These are phyloP conservation scores for Meda fulgida DNA, from an alignment of 2,797 vertebrate genomes.

Conservation along the genomic window DNA sequence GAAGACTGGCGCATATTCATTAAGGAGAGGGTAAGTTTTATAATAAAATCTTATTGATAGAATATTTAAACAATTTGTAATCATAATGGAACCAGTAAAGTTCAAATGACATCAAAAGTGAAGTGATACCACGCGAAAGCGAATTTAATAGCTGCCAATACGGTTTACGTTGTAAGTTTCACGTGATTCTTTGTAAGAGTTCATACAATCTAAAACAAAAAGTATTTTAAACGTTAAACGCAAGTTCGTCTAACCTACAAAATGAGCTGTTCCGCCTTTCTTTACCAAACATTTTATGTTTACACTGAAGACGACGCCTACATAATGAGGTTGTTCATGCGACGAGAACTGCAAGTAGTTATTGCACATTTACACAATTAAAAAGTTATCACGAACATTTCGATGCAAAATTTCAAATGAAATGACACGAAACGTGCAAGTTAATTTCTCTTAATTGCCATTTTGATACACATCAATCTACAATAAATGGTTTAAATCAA, in stretches of 20 bases:
- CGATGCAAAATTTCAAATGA: background rate
- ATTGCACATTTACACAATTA: background rate
- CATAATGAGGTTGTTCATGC: background rate
- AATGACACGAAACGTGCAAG: background rate
- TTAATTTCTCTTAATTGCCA: background rate
- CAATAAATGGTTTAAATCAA: background rate
- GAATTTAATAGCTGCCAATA: background rate
- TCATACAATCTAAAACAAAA: background rate
- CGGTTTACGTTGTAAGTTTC: background rate
- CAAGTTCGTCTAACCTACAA: background rate
- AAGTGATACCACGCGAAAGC: background rate
- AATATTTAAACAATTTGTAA: background rate
- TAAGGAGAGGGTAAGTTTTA: constrained; percentile 19
- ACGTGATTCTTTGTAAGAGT: background rate
- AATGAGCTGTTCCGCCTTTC: background rate
- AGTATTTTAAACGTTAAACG: background rate
- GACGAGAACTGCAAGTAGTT: background rate
- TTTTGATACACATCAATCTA: background rate
- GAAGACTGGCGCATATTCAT: constrained; percentile 10
- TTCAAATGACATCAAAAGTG: background rate
- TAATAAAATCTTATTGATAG: background rate
- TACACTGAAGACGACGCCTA: background rate
- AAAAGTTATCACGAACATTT: background rate
- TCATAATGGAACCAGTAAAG: background rate
- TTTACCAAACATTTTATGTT: background rate